Base-by-base conservation (phyloP, 2,888 invertebrate genomes). In the Caenorhabditis sp. region DNA sequence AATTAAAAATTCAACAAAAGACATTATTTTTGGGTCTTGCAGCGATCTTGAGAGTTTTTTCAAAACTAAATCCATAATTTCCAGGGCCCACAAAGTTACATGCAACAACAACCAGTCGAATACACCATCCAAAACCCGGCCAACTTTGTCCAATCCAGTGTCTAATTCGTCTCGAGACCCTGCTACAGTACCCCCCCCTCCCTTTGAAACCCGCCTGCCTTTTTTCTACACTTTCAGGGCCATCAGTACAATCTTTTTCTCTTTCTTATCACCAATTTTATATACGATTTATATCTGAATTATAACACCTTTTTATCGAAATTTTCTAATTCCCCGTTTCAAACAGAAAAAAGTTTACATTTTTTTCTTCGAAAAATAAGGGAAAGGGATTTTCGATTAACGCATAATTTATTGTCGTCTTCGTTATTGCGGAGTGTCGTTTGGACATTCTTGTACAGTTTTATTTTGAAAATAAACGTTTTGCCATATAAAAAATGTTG, bases 41-140 rank as follows among this genome's bases (percentile, higher is more conserved):
- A n/a, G n/a, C n/a, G n/a, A n/a, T n/a, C n/a, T n/a, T n/a, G n/a
- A n/a, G n/a, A n/a, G n/a, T n/a, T n/a, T n/a, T n/a, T 31, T 31
- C 43, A 31, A 26, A 59, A 26, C 20, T 67, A 23, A 27, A 60
- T 20, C 14, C 8, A 31, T 27, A 12, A 23, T 59, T 43, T 68
- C 17, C 72, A 77, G 63, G 80, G 77, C 56, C 80, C 80, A 53
- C 20, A 56, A 27, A 66, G 72, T 23, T 80, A 74, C 52, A 52
- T 67, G 14, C 71, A 75, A 54, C 71, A 73, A 38, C 71, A 74
- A 52, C 80, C 80, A 21, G 67, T 76, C 1, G 80, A 80, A 25
- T 80, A 76, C 59, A 68, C 60, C 8, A 56, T 77, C 10, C 63
- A 72, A 14, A 67, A 58, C 23, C 61, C 64, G 17, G 60, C 70